Percentiles rank a stretch among this genome's conserved stretches.
phyloP scores from a whole-genome alignment of 1,140 invertebrate species.

The Drosophila mayri region DNA sequence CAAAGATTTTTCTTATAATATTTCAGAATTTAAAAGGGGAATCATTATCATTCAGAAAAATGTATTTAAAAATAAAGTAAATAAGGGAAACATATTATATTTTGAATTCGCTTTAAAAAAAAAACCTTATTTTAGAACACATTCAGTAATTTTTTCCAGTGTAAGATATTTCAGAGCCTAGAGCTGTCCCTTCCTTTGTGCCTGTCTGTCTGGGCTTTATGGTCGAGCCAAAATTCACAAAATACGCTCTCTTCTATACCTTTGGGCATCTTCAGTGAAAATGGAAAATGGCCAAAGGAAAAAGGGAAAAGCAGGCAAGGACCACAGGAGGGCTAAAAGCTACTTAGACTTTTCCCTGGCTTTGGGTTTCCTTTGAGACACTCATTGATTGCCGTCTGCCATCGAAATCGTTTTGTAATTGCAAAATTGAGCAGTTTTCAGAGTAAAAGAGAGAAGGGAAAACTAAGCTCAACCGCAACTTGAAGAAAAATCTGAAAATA shows the following conservation, averaged over 20 bases:
- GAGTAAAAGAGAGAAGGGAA: not conserved
- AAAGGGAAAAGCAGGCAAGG: not conserved
- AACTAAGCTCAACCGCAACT: not conserved
- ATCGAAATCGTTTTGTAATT: constrained; percentile 54
- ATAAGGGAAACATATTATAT: not conserved
- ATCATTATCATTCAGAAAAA: not conserved
- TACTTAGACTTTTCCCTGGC: constrained; percentile 19
- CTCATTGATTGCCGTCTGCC: constrained; percentile 44
- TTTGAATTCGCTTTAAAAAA: not conserved
- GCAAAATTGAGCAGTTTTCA: constrained; percentile 40
- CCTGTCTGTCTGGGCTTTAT: constrained; percentile 21
- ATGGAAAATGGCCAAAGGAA: constrained; percentile 1
- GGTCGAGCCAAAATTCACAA: constrained; percentile 30
- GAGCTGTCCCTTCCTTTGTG: constrained; percentile 19
- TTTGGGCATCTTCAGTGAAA: constrained; percentile 45
- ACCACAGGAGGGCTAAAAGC: constrained; percentile 8
- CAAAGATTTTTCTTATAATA: not conserved
- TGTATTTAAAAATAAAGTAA: not conserved
- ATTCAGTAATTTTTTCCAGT: not conserved
- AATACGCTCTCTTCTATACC: constrained; percentile 32
- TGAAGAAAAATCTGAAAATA: not conserved
- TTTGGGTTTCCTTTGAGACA: constrained; percentile 34
- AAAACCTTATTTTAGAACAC: too few relatives aligned
- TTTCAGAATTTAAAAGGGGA: not conserved
- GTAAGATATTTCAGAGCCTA: constrained; percentile 10